phyloP scores from a whole-genome alignment of 2,113 vertebrate species.

The Hypocryptadius cinnamomeus region DNA sequence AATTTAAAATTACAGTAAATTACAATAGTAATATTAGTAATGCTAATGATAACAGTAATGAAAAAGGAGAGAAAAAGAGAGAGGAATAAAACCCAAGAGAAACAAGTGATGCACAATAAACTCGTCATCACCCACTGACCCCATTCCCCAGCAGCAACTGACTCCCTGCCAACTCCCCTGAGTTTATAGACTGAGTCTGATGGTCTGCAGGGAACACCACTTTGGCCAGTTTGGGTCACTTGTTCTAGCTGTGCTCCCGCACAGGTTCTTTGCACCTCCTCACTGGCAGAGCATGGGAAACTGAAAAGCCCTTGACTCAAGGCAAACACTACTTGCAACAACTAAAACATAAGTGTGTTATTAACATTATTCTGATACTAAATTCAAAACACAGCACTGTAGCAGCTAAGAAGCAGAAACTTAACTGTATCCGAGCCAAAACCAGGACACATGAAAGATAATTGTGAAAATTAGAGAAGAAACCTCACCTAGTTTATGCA shows the following conservation, averaged over 20 bases:
- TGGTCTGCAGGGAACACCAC: neutral
- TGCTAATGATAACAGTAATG: neutral
- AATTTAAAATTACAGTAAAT: neutral
- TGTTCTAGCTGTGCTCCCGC: neutral
- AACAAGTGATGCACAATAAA: neutral
- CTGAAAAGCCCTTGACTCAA: neutral
- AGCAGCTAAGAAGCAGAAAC: neutral
- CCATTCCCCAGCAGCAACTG: fast-evolving
- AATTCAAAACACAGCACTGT: neutral
- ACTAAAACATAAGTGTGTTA: neutral
- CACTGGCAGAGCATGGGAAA: neutral
- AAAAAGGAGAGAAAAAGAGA: neutral
- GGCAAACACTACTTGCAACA: neutral
- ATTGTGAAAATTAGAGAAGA: neutral
- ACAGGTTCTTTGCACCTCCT: neutral
- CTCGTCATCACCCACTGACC: neutral
- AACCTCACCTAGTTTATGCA: neutral
- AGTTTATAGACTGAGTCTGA: neutral
- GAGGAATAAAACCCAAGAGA: neutral
- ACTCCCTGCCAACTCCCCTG: neutral
- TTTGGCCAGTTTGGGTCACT: neutral
- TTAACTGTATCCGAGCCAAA: neutral
- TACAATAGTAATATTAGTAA: neutral
- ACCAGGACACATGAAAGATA: neutral
- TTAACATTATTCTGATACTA: neutral